Evolutionary conservation across 2,888 invertebrate genomes (phyloP), one percentile per base, ranked within the genome.

Genomic region (Drosophila merina): DNA sequence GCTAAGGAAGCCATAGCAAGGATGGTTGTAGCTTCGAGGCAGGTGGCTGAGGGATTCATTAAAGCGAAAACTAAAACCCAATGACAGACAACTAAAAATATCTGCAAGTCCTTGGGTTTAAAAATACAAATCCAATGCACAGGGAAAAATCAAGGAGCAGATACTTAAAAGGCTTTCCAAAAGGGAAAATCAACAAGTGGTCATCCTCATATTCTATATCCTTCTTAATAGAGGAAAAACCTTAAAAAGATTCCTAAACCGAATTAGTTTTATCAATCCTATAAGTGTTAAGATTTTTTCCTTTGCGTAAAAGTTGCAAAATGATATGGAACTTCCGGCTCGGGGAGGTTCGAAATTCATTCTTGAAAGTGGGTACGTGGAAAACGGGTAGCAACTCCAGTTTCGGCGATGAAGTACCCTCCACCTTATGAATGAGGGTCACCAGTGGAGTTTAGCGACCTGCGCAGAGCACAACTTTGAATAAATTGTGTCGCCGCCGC

Each of bases 391-490:
- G 51, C 42, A 72, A 72, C 73, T 72, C 66, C 72, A 72, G 45
- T 57, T 57, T 25, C 10, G 28, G 26, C 28, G 68, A 20, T 14
- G 9, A 42, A 7, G 38, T n/a, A 9, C 40, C 28, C 26, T 38
- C 25, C 26, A 38, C 48, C 55, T 72, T 73, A 73, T 73, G 72
- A 73, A 73, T 73, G 74, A 45, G 51, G 51, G 30, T 38, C 42
- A 38, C 36, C 33, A 56, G 48, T 48, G 56, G 67, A 58, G 51
- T 70, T 62, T 55, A 12, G 72, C 79, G 86, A 85, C 84, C 86
- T 85, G 84, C 84, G 84, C 84, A 84, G 84, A 88, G 84, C 84
- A 84, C 71, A 82, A 75, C 69, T 72, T 64, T 87, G 60, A 56
- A 62, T 51, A 55, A 38, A 55, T 55, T 54, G 48, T 66, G 28